Percentiles rank a stretch among this genome's conserved stretches.
These are phyloP conservation scores for Geophilus truncorum DNA, from an alignment of 2,888 invertebrate species.

Conservation along the genomic window DNA sequence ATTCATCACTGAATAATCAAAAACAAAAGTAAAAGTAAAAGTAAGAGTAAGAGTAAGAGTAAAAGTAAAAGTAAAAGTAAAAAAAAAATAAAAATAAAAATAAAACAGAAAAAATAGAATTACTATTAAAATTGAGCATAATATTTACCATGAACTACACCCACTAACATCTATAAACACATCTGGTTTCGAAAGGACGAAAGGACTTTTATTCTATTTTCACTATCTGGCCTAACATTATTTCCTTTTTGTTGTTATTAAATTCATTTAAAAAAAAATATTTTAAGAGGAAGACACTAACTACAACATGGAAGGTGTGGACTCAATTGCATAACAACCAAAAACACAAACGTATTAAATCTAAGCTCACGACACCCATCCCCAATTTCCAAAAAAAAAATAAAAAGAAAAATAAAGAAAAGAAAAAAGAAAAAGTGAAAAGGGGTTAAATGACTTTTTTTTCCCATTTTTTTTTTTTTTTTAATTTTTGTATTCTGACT, in stretches of 20 bases:
- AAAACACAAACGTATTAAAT: not conserved
- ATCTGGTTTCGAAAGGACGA: not conserved
- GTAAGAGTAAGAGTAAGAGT: too few relatives aligned
- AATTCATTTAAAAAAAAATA: not conserved
- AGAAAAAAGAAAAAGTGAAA: not conserved
- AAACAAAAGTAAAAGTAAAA: too few relatives aligned
- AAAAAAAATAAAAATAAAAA: not conserved
- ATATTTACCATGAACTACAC: not conserved
- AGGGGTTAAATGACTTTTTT: not conserved
- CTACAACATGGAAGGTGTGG: conserved; percentile 4
- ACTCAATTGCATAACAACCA: not conserved
- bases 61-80: too few relatives aligned
- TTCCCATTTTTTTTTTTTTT: not conserved
- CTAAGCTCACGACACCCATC: not conserved
- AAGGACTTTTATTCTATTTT: too few relatives aligned
- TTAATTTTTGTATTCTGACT: not conserved
- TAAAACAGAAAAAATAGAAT: too few relatives aligned
- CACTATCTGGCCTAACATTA: too few relatives aligned
- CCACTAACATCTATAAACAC: not conserved
- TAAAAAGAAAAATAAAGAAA: not conserved
- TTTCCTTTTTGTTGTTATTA: not conserved
- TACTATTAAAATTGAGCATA: not conserved
- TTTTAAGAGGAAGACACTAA: not conserved
- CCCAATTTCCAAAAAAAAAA: not conserved
- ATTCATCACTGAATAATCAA: too few relatives aligned